phyloP scores from a whole-genome alignment of 2,113 vertebrate species.

The Okapia johnstoni region DNA sequence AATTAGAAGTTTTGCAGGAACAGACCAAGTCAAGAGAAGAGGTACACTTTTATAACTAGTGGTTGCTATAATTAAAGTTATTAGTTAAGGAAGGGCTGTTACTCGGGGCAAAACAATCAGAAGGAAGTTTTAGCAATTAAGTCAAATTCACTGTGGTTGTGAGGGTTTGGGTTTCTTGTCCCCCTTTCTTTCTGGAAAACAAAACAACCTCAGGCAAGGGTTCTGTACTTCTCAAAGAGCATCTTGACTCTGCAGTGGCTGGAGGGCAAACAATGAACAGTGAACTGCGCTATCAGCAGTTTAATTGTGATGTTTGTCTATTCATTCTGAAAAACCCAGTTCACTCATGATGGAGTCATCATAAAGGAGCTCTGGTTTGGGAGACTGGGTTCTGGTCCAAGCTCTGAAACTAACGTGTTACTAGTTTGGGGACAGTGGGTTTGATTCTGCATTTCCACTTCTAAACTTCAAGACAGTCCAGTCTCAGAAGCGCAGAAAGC shows the following conservation, averaged over 20 bases:
- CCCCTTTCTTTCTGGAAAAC: constrained; percentile 38
- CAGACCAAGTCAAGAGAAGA: constrained; percentile 10
- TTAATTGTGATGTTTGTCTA: too few species aligned
- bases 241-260: background rate
- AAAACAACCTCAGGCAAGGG: constrained; percentile 40
- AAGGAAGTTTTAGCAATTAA: constrained; percentile 61
- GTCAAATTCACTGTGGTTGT: constrained; percentile 42
- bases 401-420: background rate
- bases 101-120: constrained; percentile 35
- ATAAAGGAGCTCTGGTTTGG: background rate
- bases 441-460: background rate
- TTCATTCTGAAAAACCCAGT: background rate
- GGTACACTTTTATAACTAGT: constrained; percentile 25
- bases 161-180: background rate
- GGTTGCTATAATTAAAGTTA: constrained; percentile 54
- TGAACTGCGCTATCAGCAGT: background rate
- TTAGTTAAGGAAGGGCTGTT: constrained; percentile 57
- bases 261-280: constrained; percentile 5
- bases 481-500: background rate
- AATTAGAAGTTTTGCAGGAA: constrained; percentile 24
- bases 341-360: rapidly evolving
- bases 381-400: background rate
- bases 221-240: constrained; percentile 20
- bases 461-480: background rate
- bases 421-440: background rate